phyloP scores from a whole-genome alignment of 2,113 vertebrate genomes.

The Puffinus mauretanicus region DNA sequence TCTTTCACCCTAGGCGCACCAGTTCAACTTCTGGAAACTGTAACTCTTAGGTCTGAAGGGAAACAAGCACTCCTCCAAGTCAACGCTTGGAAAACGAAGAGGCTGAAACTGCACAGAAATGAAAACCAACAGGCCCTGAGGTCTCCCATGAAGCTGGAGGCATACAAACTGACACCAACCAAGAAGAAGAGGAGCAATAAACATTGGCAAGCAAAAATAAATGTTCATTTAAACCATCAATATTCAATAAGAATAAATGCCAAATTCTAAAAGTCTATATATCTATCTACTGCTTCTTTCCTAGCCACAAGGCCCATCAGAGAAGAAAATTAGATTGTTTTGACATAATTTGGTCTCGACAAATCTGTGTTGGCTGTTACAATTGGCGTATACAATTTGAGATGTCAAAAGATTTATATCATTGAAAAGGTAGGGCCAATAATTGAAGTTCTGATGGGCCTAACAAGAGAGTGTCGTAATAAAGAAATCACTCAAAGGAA shows the following conservation, averaged over 20 bases:
- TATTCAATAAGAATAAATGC: constrained; percentile 26
- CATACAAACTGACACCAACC: background rate
- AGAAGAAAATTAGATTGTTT: constrained; percentile 55
- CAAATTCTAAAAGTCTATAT: background rate
- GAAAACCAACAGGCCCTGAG: background rate
- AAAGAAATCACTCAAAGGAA: constrained; percentile 39
- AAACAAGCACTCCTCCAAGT: background rate
- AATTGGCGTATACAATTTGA: constrained; percentile 58
- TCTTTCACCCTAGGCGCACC: background rate
- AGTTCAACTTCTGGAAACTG: background rate
- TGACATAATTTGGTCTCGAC: constrained; percentile 43
- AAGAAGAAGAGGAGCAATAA: background rate
- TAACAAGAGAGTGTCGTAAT: constrained; percentile 52
- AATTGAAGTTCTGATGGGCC: constrained; percentile 40
- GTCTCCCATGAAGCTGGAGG: background rate
- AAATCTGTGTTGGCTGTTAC: constrained; percentile 45
- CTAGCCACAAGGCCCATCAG: constrained; percentile 48
- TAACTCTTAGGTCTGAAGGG: background rate
- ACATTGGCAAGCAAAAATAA: background rate
- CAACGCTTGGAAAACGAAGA: background rate
- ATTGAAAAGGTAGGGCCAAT: constrained; percentile 54
- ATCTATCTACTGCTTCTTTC: constrained; percentile 12
- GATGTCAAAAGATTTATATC: constrained; percentile 66
- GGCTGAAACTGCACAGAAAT: background rate
- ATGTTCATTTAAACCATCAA: constrained; percentile 9